Conservation (phyloP, 2,888 invertebrate species). For the Conus canariensis region DNA sequence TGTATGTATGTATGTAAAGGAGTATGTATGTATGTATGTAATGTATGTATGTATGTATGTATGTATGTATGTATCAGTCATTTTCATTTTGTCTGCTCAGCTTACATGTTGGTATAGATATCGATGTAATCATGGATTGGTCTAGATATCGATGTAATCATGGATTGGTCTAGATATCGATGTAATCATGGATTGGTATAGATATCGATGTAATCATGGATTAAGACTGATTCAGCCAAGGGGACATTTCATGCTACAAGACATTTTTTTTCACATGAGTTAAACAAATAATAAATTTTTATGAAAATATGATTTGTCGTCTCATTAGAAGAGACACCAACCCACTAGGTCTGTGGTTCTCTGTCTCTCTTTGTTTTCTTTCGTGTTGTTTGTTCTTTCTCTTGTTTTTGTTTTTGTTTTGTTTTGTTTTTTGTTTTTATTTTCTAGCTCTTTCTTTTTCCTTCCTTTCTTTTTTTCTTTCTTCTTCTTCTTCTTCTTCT, state of each 20-base stretch:
- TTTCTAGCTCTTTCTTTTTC: not conserved
- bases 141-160: too few relatives aligned
- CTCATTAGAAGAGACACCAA: not conserved
- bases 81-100: not conserved
- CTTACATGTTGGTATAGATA: too few relatives aligned
- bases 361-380: not conserved
- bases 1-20: not conserved
- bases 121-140: too few relatives aligned
- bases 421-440: not conserved
- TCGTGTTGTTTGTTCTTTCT: not conserved
- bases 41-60: too few relatives aligned
- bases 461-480: not conserved
- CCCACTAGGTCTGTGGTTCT: not conserved
- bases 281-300: too few relatives aligned
- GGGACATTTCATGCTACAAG: not conserved
- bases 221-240: too few relatives aligned
- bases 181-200: too few relatives aligned
- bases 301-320: not conserved
- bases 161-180: too few relatives aligned
- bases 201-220: too few relatives aligned
- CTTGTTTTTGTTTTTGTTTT: not conserved
- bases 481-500: not conserved
- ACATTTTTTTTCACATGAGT: too few relatives aligned
- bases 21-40: too few relatives aligned
- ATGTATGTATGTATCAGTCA: not conserved